phyloP scores from a whole-genome alignment of 2,113 vertebrate genomes.

The Hippocampus guttulatus region DNA sequence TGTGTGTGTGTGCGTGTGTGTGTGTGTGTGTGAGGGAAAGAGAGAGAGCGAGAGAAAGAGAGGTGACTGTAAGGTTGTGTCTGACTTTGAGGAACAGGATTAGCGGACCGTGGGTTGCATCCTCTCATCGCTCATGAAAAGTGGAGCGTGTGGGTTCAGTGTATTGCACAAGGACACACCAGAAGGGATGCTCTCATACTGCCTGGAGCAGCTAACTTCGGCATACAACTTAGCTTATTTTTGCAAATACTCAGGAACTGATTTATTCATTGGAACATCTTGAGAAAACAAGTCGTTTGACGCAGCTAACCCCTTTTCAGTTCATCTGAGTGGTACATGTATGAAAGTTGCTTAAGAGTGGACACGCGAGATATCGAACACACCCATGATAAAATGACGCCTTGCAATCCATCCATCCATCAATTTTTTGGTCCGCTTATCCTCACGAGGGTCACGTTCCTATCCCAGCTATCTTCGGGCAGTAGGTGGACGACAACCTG shows the following conservation, averaged over 20 bases:
- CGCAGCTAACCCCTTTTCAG: neutral
- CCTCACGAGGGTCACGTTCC: too few species aligned
- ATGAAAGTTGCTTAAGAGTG: neutral
- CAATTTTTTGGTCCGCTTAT: too few species aligned
- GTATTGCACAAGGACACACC: constrained; percentile 35
- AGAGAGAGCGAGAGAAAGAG: neutral
- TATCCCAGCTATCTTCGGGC: too few species aligned
- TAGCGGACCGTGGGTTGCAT: constrained; percentile 31
- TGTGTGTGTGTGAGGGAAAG: neutral
- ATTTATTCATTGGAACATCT: neutral
- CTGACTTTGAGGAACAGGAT: constrained; percentile 29
- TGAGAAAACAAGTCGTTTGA: neutral
- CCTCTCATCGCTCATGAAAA: constrained; percentile 17
- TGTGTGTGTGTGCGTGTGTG: neutral
- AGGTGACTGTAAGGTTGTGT: constrained; percentile 16
- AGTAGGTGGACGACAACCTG: too few species aligned
- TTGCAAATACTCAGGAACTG: neutral
- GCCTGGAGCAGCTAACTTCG: neutral
- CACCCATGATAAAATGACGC: neutral
- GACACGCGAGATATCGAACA: neutral
- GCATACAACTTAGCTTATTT: neutral
- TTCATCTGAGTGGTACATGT: neutral
- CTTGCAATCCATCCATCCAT: neutral
- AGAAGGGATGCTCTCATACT: constrained; percentile 12
- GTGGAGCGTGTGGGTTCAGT: constrained; percentile 15